Base-by-base conservation (phyloP, 2,797 vertebrate genomes). In the Chanos chanos region DNA sequence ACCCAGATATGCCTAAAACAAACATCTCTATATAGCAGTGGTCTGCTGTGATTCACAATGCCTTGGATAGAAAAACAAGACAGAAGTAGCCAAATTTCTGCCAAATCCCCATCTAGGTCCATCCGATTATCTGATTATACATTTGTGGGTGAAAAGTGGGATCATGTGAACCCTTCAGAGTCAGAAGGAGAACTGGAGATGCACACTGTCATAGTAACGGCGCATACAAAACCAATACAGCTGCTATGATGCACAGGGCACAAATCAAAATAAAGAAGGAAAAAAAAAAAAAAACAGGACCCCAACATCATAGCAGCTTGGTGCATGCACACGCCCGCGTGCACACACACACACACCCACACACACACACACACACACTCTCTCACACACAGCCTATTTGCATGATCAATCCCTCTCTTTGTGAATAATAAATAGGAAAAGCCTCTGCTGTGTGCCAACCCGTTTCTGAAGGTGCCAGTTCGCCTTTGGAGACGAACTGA, bases 401-500 rank as follows among this genome's bases (percentile, higher is more conserved):
- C 83, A 82, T 88, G 83, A 86, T 88, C 87, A 86, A 80, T 85
- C 83, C 86, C 86, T 83, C 87, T 88, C 87, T 88, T 89, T 88
- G 86, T 87, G 85, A 87, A 90, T 89, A 89, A 86, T 86, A 83
- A 83, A 80, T 85, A 85, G 85, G 85, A 87, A 86, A 78, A 75
- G 81, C 80, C 72, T 78, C 69, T n/a, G n/a, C n/a, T n/a, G n/a
- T n/a, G 27, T 12, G 31, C 70, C 81, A 76, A 30, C 12, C 41
- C 36, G 28, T 45, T 71, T 81, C 84, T 74, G 78, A 77, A 81
- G 79, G 74, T 86, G 87, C 87, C 86, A 86, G 83, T 86, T 86
- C 84, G 85, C 86, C 86, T 87, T 88, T 85, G 84, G 86, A 89
- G 86, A 85, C 85, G 84, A 87, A 85, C 84, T 76, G 79, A 78